Base-by-base conservation (phyloP, 2,888 invertebrate species). In the Torymus texanus region DNA sequence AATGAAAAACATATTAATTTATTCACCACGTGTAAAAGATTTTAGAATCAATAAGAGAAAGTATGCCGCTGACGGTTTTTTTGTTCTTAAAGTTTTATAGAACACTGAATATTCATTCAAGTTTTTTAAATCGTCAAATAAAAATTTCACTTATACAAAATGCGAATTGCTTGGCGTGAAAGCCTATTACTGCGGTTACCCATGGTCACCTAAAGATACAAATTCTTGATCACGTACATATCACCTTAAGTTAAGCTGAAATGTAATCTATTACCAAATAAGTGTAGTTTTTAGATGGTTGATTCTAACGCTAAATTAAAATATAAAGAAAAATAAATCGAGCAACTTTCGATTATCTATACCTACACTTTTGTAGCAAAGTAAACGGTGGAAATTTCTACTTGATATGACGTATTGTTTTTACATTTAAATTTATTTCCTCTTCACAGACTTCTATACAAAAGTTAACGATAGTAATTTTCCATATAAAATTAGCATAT, bases 91-190 rank as follows among this genome's bases (percentile, higher is more conserved):
- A 53, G 0, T 14, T 53, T 3, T 24, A 29, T 21, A 13, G 61
- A 53, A 61, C n/a, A 21, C 24, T 72, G 4, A 61, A 51, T 55
- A 66, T 53, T 51, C 53, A 66, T 66, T 53, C n/a, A 29, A 5
- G 51, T 24, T 21, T 66, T 21, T 67, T 14, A 3, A 53, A 13
- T 21, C 14, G 11, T 29, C 12, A 55, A 29, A 62, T 24, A 29
- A 72, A 29, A 62, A 16, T 72, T 72, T 72, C 72, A 53, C 72
- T 70, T 50, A 2, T 5, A 21, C 59, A 50, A 59, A 59, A 59
- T n/a, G 41, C 50, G 21, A 50, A 70, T 13, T 29, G 14, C 58
- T 58, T 41, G 63, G 29, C 5, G 29, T 29, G 29, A 29, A 29
- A 3, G 29, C 29, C 29, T 29, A 29, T 5, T 29, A 29, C 29